Conservation (phyloP, 2,113 vertebrate genomes). For the Conger conger region DNA sequence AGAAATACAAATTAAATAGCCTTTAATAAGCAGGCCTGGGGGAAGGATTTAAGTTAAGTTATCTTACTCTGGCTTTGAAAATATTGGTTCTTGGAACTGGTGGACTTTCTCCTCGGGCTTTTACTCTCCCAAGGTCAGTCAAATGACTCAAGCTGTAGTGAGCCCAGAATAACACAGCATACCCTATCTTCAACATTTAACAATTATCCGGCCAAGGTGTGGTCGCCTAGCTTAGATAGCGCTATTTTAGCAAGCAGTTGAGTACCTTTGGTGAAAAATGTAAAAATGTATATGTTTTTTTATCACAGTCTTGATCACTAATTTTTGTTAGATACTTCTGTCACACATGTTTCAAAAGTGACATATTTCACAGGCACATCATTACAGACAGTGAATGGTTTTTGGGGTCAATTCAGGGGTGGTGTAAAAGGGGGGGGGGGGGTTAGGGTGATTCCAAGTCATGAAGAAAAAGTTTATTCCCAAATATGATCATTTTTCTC, state of each 20-base stretch:
- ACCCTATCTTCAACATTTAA: background rate
- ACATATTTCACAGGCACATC: background rate
- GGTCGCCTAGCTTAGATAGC: background rate
- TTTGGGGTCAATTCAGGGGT: background rate
- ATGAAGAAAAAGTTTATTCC: background rate
- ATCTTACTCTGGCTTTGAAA: slow-evolving; percentile 18
- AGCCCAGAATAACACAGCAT: background rate
- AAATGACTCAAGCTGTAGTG: background rate
- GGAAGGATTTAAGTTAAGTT: background rate
- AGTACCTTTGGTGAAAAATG: background rate
- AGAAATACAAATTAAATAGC: background rate
- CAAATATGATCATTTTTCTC: background rate
- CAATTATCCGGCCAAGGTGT: background rate
- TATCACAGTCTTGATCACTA: background rate
- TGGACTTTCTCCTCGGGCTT: slow-evolving; percentile 2
- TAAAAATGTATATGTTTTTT: background rate
- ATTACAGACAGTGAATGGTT: background rate
- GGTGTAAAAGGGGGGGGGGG: too few species aligned
- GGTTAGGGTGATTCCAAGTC: too few species aligned
- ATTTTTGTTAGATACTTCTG: background rate
- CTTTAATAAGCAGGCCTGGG: background rate
- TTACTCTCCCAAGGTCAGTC: background rate
- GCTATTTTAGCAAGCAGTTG: background rate
- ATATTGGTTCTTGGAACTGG: background rate
- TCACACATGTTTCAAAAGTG: background rate